phyloP scores from a whole-genome alignment of 2,888 invertebrate species.

The Cheilosia vernalis region DNA sequence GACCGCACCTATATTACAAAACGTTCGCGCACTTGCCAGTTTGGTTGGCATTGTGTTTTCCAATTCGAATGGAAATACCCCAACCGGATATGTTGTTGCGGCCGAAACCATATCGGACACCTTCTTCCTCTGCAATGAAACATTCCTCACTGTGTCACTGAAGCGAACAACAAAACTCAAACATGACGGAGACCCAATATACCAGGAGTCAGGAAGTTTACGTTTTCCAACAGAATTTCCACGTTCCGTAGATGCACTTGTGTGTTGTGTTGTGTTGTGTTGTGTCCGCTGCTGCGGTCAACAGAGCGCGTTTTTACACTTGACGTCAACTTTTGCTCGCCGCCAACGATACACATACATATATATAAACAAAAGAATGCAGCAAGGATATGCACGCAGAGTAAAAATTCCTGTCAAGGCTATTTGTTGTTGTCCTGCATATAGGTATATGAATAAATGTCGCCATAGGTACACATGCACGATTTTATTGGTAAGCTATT shows the following conservation, averaged over 20 bases:
- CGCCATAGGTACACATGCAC: no score
- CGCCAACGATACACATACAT: not conserved
- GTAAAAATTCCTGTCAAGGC: no score
- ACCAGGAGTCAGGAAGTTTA: constrained; percentile 2
- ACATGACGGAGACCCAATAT: not conserved
- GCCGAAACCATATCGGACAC: not conserved
- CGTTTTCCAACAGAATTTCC: not conserved
- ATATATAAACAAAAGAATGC: not conserved
- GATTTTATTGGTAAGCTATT: no score
- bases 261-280: not conserved
- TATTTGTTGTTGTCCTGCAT: no score
- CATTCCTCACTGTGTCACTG: constrained; percentile 4
- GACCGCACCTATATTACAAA: not conserved
- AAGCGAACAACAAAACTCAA: not conserved
- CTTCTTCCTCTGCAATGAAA: not conserved
- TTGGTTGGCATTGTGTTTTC: not conserved
- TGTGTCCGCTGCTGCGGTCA: not conserved
- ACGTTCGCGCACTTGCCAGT: not conserved
- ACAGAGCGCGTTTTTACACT: constrained; percentile 8
- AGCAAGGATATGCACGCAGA: not conserved
- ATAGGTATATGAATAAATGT: no score
- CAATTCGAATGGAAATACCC: not conserved
- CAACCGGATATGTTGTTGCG: not conserved
- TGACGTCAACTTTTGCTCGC: not conserved
- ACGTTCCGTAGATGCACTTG: not conserved